Conservation (phyloP, 1,140 invertebrate genomes). For the Drosophila prosaltans region DNA sequence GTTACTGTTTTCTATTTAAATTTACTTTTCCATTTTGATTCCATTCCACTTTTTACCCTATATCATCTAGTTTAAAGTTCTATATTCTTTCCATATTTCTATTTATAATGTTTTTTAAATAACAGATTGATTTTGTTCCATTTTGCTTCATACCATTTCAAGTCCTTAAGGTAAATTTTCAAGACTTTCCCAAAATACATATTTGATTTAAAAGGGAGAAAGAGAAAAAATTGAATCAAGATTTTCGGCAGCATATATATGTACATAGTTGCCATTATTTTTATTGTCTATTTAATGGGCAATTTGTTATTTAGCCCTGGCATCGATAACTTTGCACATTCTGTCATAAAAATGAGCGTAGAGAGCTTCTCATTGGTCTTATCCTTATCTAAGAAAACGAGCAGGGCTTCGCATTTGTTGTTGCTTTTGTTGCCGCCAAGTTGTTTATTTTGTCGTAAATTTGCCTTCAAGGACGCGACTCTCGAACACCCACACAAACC, state of each 20-base stretch:
- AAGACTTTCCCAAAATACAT: no score
- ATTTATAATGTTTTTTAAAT: no score
- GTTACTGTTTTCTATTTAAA: no score
- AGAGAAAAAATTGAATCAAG: neutral
- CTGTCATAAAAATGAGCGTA: conserved; percentile 65
- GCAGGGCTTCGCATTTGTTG: conserved; percentile 21
- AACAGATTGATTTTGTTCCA: no score
- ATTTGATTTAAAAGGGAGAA: neutral
- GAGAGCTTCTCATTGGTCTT: conserved; percentile 36
- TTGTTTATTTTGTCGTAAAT: conserved; percentile 79
- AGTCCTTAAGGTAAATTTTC: no score
- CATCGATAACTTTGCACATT: conserved; percentile 47
- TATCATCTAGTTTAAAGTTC: no score
- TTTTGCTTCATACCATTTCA: no score
- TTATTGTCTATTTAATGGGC: conserved; percentile 60
- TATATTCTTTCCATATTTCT: no score
- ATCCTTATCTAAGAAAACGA: conserved; percentile 60
- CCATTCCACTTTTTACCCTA: no score
- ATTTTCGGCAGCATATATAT: neutral
- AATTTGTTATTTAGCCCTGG: conserved; percentile 62
- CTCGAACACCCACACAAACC: conserved; percentile 25
- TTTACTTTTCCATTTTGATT: no score
- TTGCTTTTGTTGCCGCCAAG: conserved; percentile 48
- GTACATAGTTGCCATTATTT: conserved; percentile 10
- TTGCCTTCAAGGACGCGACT: conserved; percentile 65